Base-by-base conservation (phyloP, 2,888 invertebrate genomes). In the Cephus pulcher region DNA sequence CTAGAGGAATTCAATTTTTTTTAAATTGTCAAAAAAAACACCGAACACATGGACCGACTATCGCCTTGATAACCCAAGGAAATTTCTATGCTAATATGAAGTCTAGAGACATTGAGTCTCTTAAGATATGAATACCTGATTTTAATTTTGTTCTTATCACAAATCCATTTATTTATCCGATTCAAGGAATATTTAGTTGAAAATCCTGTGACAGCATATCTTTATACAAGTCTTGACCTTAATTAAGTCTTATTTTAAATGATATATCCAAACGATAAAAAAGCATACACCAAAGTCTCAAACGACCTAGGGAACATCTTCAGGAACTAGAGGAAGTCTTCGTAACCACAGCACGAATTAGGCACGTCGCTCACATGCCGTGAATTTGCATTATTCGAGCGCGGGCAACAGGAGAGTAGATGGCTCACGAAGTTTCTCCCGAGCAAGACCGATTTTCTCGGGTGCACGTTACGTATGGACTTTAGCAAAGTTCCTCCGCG, bases 321-420 rank as follows among this genome's bases (percentile, higher is more conserved):
- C 35, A 37, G 33, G n/a, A 30, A 70, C 37, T 12, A 12, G 34
- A 70, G 40, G 71, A 76, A 76, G 40, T 56, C 15, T 56, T 56
- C 9, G 56, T 15, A 56, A 56, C 23, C 9, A 56, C 56, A 34
- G 69, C 56, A 80, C 76, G 74, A 80, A 78, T 70, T 77, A 32
- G 12, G 76, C 33, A 40, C 75, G 35, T 75, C 76, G 77, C 37
- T 34, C 37, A 76, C 34, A 74, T 76, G 69, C 78, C 75, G 77
- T 81, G 78, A 86, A 84, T 85, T 85, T 82, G 81, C 82, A 82
- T 84, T 84, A 84, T 83, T 83, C 79, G 78, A 82, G 77, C 80
- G 77, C 74, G n/a, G 69, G 73, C 80, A 84, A 80, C 82, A 83
- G 78, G 83, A 82, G 80, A 83, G 76, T 77, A 81, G 79, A 79